Evolutionary conservation across 1,140 invertebrate genomes (phyloP), one percentile per base, ranked within the genome.

Genomic region (Ceratina australensis): DNA sequence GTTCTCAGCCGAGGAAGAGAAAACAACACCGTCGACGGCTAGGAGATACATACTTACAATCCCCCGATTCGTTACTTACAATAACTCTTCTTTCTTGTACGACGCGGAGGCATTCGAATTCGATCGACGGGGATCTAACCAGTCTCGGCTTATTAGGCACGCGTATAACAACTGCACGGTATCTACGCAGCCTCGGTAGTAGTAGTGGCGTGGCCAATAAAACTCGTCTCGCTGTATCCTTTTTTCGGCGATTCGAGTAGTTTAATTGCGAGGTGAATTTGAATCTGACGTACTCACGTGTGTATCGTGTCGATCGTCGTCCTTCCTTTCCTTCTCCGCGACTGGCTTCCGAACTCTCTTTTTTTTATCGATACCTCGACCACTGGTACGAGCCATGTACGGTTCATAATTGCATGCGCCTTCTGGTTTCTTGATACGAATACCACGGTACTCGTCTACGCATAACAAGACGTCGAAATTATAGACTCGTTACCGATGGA

Each of bases 81-180:
- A 79, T 79, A 79, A 79, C 78, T 79, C 78, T 79, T 68, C 72
- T 79, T 79, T 79, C 78, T 79, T 79, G 64, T 50, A 47, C 64
- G 49, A 50, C 72, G 54, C 54, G 59, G 18, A 57, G 65, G 69
- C 57, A 75, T 79, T 76, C 78, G 78, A 79, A 76, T 79, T 76
- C 78, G 78, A 79, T 79, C 78, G 78, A 76, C 65, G 72, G 54
- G 72, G 50, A 73, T 79, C 71, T 74, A 76, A 76, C 78, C 78
- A 76, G 78, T 79, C 78, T 76, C 59, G 63, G 68, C 72, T 79
- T 79, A 76, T 76, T 79, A 76, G 72, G 72, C 64, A 67, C 72
- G 72, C 72, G 69, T 12, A 33, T 33, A 13, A 42, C 33, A 42
- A 42, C 33, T 52, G 42, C 61, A 66, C 47, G 18, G 33, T 10